Percentiles rank a stretch among this genome's conserved stretches.
These are phyloP conservation scores for Papilio gigon DNA, from an alignment of 2,888 invertebrate genomes.

Conservation along the genomic window DNA sequence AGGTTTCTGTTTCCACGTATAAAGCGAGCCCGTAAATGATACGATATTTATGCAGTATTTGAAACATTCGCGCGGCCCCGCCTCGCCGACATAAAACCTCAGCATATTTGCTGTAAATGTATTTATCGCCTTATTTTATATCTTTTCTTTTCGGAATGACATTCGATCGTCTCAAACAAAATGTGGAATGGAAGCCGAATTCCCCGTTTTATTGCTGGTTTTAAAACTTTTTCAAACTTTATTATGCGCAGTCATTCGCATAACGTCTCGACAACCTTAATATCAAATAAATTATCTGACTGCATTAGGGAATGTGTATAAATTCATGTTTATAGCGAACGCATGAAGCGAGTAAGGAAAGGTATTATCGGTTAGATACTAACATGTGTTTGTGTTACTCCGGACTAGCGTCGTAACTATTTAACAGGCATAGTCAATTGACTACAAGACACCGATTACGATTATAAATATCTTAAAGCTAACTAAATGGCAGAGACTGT, in stretches of 20 bases:
- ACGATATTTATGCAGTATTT: slow-evolving; percentile 38
- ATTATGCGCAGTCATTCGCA: slow-evolving; percentile 28
- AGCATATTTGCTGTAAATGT: slow-evolving; percentile 41
- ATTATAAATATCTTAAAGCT: not conserved
- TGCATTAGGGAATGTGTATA: slow-evolving; percentile 1
- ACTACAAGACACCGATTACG: not conserved
- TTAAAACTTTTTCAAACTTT: slow-evolving; percentile 24
- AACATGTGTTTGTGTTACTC: not conserved
- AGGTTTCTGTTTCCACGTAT: slow-evolving; percentile 28
- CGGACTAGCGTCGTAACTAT: not conserved
- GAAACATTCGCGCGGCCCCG: slow-evolving; percentile 33
- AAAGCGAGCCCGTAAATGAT: slow-evolving; percentile 31
- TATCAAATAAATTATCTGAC: slow-evolving; percentile 6
- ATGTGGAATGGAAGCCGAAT: slow-evolving; percentile 34
- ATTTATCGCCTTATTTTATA: slow-evolving; percentile 41
- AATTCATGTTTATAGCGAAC: slow-evolving; percentile 11
- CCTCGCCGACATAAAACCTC: slow-evolving; percentile 37
- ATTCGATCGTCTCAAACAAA: slow-evolving; percentile 21
- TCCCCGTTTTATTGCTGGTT: slow-evolving; percentile 16
- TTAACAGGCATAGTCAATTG: not conserved
- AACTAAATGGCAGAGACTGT: not conserved
- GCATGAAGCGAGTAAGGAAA: not conserved
- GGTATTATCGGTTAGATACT: slow-evolving; percentile 14
- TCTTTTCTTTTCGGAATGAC: slow-evolving; percentile 38
- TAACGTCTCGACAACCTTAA: slow-evolving; percentile 2